A percentile compares a stretch with the other conserved stretches of the same genome.
phyloP scores from a whole-genome alignment of 2,113 vertebrate genomes.

The Tyto alba region DNA sequence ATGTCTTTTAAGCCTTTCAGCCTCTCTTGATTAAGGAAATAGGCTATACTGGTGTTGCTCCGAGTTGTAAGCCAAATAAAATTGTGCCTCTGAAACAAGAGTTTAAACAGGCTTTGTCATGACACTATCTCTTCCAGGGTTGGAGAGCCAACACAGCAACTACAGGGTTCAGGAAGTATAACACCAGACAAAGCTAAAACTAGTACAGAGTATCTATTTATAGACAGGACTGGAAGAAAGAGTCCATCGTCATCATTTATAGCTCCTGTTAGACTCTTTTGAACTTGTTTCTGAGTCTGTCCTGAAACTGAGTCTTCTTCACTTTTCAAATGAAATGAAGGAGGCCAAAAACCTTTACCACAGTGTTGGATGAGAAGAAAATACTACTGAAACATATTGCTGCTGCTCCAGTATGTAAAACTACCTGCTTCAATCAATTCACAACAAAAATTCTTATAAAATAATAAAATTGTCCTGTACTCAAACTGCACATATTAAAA shows the following conservation, averaged over 20 bases:
- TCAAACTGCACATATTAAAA: not conserved
- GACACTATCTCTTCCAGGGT: not conserved
- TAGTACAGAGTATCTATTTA: not conserved
- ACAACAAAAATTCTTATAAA: not conserved
- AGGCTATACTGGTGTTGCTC: not conserved
- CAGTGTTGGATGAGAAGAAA: not conserved
- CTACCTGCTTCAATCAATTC: not conserved
- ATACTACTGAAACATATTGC: not conserved
- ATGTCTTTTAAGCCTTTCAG: not conserved
- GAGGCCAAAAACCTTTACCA: not conserved
- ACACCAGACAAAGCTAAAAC: not conserved
- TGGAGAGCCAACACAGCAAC: not conserved
- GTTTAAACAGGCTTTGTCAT: not conserved
- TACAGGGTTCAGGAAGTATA: not conserved
- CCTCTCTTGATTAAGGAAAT: not conserved
- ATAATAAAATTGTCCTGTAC: not conserved
- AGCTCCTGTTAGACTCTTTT: not conserved
- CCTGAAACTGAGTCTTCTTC: not conserved
- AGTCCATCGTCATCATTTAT: not conserved
- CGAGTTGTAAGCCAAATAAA: not conserved
- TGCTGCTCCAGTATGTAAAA: not conserved
- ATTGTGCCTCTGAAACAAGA: not conserved
- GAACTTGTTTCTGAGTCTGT: not conserved
- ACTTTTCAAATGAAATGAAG: not conserved
- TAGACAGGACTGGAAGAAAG: not conserved